Conservation (phyloP, 2,888 invertebrate species). For the Noctua comes region DNA sequence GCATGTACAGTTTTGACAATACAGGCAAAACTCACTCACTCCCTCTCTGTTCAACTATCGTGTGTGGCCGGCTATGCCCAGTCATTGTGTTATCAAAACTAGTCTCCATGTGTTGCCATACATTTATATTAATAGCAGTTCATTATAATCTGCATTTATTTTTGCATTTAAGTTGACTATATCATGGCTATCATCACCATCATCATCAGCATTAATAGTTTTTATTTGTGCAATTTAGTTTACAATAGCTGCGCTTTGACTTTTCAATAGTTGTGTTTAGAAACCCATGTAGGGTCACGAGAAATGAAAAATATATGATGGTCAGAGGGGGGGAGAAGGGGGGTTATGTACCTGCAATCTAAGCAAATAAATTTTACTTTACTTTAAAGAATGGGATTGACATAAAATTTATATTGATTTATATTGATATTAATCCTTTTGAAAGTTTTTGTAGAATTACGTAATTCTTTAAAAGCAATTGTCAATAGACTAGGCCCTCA, state of each 20-base stretch:
- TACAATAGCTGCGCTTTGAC: background rate
- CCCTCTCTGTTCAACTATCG: no score
- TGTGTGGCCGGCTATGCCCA: background rate
- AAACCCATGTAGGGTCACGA: background rate
- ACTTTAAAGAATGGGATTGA: no score
- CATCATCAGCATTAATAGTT: background rate
- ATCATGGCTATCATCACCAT: background rate
- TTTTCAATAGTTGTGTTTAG: conserved; percentile 7
- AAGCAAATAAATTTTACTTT: no score
- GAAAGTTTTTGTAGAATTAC: background rate
- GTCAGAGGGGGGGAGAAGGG: no score
- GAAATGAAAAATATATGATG: background rate
- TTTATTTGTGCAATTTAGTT: conserved; percentile 4
- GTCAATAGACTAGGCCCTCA: no score
- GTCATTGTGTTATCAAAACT: background rate
- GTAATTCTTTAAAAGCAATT: no score
- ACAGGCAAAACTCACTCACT: no score
- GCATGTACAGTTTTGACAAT: no score
- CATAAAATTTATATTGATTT: background rate
- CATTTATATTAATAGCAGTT: conserved; percentile 1
- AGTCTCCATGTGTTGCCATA: background rate
- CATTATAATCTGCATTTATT: conserved; percentile 3
- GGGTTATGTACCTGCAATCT: no score
- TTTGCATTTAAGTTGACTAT: conserved; percentile 5
- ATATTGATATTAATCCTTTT: background rate